phyloP scores from a whole-genome alignment of 30 jellyfish, hydroid and myxozoan species.

The Mastigias papua region DNA sequence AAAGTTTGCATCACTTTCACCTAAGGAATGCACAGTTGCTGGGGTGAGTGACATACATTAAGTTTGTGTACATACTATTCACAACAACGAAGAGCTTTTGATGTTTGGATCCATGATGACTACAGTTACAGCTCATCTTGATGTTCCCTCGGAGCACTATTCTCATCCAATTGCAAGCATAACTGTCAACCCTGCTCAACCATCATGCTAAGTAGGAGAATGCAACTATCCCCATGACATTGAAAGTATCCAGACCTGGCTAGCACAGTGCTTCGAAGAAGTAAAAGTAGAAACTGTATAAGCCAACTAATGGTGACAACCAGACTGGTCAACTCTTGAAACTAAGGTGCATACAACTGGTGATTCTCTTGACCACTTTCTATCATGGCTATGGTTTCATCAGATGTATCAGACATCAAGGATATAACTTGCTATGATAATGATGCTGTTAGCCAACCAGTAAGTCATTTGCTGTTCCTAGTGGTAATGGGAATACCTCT shows the following conservation, averaged over 20 bases:
- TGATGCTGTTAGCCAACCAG: too few relatives aligned
- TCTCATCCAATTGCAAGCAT: slow-evolving; percentile 34
- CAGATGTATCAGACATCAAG: too few relatives aligned
- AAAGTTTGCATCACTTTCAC: slow-evolving; percentile 32
- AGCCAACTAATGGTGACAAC: neutral
- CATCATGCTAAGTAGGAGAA: slow-evolving; percentile 38
- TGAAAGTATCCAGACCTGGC: neutral
- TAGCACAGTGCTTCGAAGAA: slow-evolving; percentile 8
- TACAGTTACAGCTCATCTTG: slow-evolving; percentile 17
- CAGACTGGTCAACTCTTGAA: neutral
- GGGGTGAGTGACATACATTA: slow-evolving; percentile 27
- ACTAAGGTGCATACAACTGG: neutral
- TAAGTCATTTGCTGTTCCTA: too few relatives aligned
- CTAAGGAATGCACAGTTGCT: slow-evolving; percentile 52
- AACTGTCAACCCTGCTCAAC: slow-evolving; percentile 58
- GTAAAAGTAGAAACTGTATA: neutral
- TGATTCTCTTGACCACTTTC: too few relatives aligned
- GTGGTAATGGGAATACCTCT: too few relatives aligned
- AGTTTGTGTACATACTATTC: slow-evolving; percentile 69
- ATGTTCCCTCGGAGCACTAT: slow-evolving; percentile 24
- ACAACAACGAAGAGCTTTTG: slow-evolving; percentile 55
- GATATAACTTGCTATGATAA: too few relatives aligned
- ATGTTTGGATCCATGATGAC: too few relatives aligned
- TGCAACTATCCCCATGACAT: slow-evolving; percentile 5
- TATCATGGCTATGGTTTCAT: neutral